Evolutionary conservation across 2,888 invertebrate genomes (phyloP).

Genomic region (Muschampia plurimacula): DNA sequence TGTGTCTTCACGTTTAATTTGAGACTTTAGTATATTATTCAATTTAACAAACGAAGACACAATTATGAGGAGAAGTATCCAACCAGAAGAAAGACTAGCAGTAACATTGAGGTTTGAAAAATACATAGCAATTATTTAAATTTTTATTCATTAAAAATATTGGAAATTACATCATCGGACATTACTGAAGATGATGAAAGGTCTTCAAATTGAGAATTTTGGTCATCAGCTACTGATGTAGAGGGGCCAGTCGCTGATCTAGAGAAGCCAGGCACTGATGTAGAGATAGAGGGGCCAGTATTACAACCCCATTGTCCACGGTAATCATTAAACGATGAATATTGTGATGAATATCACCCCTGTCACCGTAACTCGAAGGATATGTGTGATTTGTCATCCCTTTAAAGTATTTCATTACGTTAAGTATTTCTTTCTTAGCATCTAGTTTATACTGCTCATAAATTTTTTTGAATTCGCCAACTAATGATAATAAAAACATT

Average conservation of each 20-base stretch:
- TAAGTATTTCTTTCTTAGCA: constrained; percentile 50
- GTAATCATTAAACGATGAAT: constrained; percentile 39
- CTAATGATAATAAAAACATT: constrained; percentile 45
- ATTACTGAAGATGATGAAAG: constrained; percentile 45
- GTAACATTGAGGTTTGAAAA: constrained; percentile 35
- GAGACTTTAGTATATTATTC: constrained; percentile 38
- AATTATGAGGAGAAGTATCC: constrained; percentile 40
- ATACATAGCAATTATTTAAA: constrained; percentile 28
- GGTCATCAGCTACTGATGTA: constrained; percentile 45
- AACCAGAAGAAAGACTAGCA: constrained; percentile 23
- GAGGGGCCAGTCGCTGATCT: constrained; percentile 35
- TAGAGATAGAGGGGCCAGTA: constrained; percentile 36
- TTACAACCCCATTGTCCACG: constrained; percentile 27
- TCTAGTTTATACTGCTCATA: constrained; percentile 50
- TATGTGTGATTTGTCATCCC: constrained; percentile 44
- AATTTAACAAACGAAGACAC: constrained; percentile 40
- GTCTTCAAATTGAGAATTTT: constrained; percentile 46
- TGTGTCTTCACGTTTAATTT: constrained; percentile 43
- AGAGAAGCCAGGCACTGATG: constrained; percentile 37
- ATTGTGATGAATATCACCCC: constrained; percentile 43
- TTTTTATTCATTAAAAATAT: constrained; percentile 42
- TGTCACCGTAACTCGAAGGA: constrained; percentile 37
- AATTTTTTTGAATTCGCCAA: constrained; percentile 48
- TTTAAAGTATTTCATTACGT: constrained; percentile 50
- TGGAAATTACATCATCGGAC: constrained; percentile 43